Evolutionary conservation across 2,113 vertebrate genomes (phyloP), one percentile per base, ranked within the genome.

Genomic region (Pipa parva): DNA sequence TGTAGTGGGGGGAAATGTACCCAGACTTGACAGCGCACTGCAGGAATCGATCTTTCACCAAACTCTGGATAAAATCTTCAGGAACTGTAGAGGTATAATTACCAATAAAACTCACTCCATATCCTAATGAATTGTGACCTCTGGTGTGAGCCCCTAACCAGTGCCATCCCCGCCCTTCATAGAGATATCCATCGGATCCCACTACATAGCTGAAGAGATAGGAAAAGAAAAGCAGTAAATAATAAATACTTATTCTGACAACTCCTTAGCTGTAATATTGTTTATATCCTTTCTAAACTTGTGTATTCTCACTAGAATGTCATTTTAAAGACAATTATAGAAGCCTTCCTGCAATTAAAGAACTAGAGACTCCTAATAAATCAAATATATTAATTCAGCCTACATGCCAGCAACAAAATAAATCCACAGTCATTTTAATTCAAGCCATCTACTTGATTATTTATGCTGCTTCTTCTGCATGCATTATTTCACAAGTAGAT

Each of bases 101-200:
- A 1, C 94, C 94, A 0, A 97, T 85, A 54, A 93, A 85, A 57
- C 88, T 76, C 15, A 95, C 71, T 0, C 95, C 94, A 0, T 85
- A 98, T 28, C 93, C 93, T 0, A 28, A 57, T 52, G 78, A 76
- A 82, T 98, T 98, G 79, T 94, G 75, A 8, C 90, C 88, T 0
- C 50, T 72, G 15, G 94, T 95, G 83, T 96, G 94, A 22, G 94
- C 91, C 0, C 95, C 95, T 1, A 75, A 81, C 89, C 85, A 83
- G 36, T 72, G 55, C 94, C 94, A 97, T 1, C 95, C 90, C 0
- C 94, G 86, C 0, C 95, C 95, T 73, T 93, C 86, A 12, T 98
- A 96, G 33, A 97, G 52, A 73, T 89, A 81, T 2, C 95, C 93
- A 0, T 98, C 93, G 0, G 90, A 89, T 1, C 95, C 95, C 2